Conservation (phyloP, 2,888 invertebrate species). For the Sphaerophoria rueppellii region DNA sequence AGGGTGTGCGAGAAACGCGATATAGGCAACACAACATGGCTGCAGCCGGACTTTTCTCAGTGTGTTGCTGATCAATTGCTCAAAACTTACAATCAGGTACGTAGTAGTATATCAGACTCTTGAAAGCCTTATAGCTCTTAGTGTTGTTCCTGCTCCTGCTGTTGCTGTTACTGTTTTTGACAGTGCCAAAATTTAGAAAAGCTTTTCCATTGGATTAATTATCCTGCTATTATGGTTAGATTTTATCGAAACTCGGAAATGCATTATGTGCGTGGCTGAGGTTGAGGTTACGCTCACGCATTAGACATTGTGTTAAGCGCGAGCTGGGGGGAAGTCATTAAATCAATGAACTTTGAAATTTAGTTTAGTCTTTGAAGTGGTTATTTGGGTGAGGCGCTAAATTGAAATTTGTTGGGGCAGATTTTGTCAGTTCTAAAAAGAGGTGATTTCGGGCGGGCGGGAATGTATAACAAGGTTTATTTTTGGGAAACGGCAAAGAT, state of each 20-base stretch:
- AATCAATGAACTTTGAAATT: not conserved
- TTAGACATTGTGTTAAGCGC: not conserved
- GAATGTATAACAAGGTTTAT: too few species aligned
- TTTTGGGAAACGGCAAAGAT: too few species aligned
- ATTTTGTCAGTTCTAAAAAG: not conserved
- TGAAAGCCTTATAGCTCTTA: too few species aligned
- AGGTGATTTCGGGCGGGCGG: too few species aligned
- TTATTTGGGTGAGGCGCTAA: not conserved
- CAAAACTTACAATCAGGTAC: constrained; percentile 86
- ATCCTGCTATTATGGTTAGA: constrained; percentile 3
- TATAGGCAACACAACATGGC: constrained; percentile 88
- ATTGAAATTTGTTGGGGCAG: not conserved
- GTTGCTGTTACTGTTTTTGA: too few species aligned
- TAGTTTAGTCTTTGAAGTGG: not conserved
- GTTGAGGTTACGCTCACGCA: not conserved
- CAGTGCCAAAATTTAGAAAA: not conserved
- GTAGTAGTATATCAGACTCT: constrained; percentile 48
- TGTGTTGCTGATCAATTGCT: constrained; percentile 87
- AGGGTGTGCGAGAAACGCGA: constrained; percentile 85
- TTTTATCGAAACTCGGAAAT: not conserved
- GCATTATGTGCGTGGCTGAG: not conserved
- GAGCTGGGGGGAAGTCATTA: not conserved
- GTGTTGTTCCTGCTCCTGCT: too few species aligned
- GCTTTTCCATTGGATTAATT: constrained; percentile 19
- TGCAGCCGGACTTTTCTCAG: constrained; percentile 88